phyloP scores from a whole-genome alignment of 1,140 invertebrate genomes.

The Drosophila ercepeae region DNA sequence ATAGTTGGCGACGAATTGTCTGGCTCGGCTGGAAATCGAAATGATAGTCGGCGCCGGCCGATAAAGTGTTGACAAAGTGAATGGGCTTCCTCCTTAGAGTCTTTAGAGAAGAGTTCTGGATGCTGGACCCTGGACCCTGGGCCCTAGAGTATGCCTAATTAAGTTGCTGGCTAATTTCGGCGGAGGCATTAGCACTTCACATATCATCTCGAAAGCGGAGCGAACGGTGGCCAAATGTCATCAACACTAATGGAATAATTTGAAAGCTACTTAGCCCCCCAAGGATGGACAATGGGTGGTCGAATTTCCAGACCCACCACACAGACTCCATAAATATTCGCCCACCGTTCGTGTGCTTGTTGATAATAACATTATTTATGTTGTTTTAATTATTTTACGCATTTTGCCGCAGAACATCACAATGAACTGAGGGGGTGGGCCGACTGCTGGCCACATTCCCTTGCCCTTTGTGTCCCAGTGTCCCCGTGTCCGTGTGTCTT shows the following conservation, averaged over 20 bases:
- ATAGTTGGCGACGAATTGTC: conserved; percentile 66
- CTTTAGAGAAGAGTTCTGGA: too few species aligned
- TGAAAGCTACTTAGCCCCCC: conserved; percentile 75
- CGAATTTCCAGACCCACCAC: background rate
- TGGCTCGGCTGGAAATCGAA: conserved; percentile 34
- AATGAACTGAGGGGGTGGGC: conserved; percentile 47
- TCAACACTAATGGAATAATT: conserved; percentile 80
- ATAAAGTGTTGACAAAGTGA: conserved; percentile 62
- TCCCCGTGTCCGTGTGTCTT: conserved; percentile 1
- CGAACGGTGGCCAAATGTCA: conserved; percentile 62
- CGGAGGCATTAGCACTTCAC: conserved; percentile 66
- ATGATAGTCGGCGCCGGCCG: conserved; percentile 34
- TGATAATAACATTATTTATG: conserved; percentile 66
- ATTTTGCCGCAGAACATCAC: conserved; percentile 51
- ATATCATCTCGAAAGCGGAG: conserved; percentile 43
- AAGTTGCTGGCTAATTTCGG: conserved; percentile 46
- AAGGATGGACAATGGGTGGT: conserved; percentile 48
- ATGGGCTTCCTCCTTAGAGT: conserved; percentile 9
- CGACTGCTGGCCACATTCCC: conserved; percentile 17
- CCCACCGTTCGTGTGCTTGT: conserved; percentile 14
- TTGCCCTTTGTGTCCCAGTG: conserved; percentile 16
- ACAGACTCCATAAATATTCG: background rate
- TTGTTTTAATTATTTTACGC: conserved; percentile 80
- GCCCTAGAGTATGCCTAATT: conserved; percentile 30
- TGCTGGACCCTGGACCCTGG: background rate